A percentile compares a stretch with the other conserved stretches of the same genome.
These are phyloP conservation scores for Poeciliopsis retropinna DNA, from an alignment of 2,113 vertebrate genomes.

Conservation along the genomic window DNA sequence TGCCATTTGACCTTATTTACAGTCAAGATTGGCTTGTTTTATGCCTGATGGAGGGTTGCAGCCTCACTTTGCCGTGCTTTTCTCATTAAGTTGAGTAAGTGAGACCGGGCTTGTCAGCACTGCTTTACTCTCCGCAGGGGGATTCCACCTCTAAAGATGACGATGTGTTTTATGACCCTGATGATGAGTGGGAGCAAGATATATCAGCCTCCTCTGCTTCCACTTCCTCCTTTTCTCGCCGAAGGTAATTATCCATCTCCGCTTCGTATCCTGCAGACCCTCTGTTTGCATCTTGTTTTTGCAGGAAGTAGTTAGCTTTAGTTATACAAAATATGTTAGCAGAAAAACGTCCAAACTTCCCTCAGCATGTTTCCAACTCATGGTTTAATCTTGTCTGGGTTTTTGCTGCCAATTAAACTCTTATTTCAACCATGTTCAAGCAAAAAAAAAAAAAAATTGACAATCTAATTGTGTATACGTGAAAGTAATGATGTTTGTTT, in stretches of 20 bases:
- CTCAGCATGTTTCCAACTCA: background rate
- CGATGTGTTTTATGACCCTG: conserved; percentile 90
- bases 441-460: conserved; percentile 21
- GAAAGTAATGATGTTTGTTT: background rate
- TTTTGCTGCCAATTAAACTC: background rate
- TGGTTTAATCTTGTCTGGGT: background rate
- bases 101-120: conserved; percentile 49
- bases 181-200: conserved; percentile 96
- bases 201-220: conserved; percentile 79
- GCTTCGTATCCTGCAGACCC: background rate
- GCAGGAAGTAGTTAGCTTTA: conserved; percentile 6
- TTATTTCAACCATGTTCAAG: conserved; percentile 33
- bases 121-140: conserved; percentile 79
- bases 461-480: conserved; percentile 21
- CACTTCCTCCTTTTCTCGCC: conserved; percentile 82
- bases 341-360: conserved; percentile 8
- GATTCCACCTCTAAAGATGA: conserved; percentile 80
- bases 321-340: conserved; percentile 8
- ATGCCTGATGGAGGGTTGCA: conserved; percentile 41
- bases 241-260: conserved; percentile 83
- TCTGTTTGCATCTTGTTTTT: conserved; percentile 1
- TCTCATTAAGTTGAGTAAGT: conserved; percentile 66
- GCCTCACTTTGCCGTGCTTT: conserved; percentile 48
- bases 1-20: conserved; percentile 56
- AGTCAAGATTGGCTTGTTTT: conserved; percentile 47